A percentile compares a stretch with the other conserved stretches of the same genome.
phyloP scores from a whole-genome alignment of 2,113 vertebrate genomes.

The Ia io region DNA sequence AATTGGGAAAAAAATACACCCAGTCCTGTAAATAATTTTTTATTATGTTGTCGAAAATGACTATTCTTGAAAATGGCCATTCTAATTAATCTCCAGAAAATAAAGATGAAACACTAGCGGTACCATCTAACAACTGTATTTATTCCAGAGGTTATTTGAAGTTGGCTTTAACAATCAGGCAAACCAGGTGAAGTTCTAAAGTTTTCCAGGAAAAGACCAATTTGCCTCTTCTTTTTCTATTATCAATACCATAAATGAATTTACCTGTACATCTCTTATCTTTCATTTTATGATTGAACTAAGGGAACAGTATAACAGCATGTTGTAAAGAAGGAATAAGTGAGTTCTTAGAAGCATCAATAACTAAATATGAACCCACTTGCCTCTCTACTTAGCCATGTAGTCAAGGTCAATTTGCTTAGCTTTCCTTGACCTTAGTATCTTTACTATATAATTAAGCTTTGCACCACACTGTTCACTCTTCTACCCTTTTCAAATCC shows the following conservation, averaged over 20 bases:
- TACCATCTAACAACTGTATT: not conserved
- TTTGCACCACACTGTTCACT: not conserved
- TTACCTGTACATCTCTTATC: not conserved
- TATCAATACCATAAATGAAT: not conserved
- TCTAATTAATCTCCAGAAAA: not conserved
- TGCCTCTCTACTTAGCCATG: not conserved
- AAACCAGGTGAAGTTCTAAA: not conserved
- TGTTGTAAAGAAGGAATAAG: not conserved
- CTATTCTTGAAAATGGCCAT: not conserved
- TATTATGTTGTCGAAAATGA: not conserved
- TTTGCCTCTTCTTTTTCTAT: not conserved
- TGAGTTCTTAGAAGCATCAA: not conserved
- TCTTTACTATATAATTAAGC: not conserved
- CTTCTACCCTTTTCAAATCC: not conserved
- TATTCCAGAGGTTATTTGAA: not conserved
- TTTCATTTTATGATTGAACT: not conserved
- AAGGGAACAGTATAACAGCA: not conserved
- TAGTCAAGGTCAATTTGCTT: not conserved
- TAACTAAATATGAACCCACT: not conserved
- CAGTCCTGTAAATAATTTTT: not conserved
- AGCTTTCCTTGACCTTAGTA: not conserved
- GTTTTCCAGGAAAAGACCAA: not conserved
- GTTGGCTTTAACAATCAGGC: not conserved
- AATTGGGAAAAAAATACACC: not conserved
- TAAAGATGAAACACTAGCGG: not conserved